Evolutionary conservation across 2,888 invertebrate species (phyloP).

Genomic region (Athalia cordata): DNA sequence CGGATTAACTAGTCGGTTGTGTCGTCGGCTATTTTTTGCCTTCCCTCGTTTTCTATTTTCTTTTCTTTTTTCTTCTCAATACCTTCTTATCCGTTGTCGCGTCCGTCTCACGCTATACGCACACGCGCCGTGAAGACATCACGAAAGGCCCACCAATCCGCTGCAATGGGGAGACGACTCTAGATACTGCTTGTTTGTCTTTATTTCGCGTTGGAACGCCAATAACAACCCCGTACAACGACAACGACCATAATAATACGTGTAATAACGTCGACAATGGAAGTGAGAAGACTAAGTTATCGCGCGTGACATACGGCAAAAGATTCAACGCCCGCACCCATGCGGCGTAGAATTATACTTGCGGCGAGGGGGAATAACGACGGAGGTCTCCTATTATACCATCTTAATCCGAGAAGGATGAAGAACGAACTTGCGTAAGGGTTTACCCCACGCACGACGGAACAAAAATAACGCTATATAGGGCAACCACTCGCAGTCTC

Average conservation of each 20-base stretch:
- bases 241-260: slow-evolving; percentile 34
- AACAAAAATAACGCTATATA: background rate
- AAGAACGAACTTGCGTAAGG: background rate
- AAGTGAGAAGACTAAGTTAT: slow-evolving; percentile 37
- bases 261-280: slow-evolving; percentile 31
- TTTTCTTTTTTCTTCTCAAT: background rate
- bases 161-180: background rate
- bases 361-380: background rate
- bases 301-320: slow-evolving; percentile 36
- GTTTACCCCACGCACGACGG: background rate
- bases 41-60: background rate
- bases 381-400: background rate
- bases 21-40: background rate
- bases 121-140: slow-evolving; percentile 8
- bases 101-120: background rate
- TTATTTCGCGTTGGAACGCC: slow-evolving; percentile 27
- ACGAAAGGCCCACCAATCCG: slow-evolving; percentile 3
- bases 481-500: slow-evolving; percentile 28
- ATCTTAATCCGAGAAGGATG: background rate
- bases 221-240: slow-evolving; percentile 28
- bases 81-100: background rate
- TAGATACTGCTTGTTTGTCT: slow-evolving; percentile 13
- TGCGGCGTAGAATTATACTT: slow-evolving; percentile 7
- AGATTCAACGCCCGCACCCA: background rate
- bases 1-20: slow-evolving; percentile 24